Percentiles rank a stretch among this genome's conserved stretches.
These are phyloP conservation scores for Meloe dianella DNA, from an alignment of 2,888 invertebrate genomes.

Conservation along the genomic window DNA sequence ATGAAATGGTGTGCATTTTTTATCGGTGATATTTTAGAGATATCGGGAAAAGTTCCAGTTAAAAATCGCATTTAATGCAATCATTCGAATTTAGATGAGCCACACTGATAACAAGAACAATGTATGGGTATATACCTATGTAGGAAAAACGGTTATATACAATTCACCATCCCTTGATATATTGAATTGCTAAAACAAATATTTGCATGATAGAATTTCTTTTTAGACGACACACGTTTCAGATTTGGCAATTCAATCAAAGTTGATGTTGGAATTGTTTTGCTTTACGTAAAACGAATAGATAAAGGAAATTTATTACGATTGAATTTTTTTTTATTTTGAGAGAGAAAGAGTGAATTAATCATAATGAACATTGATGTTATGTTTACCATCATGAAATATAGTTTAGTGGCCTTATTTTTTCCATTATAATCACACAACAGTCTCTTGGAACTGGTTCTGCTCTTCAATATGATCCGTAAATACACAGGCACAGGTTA, in stretches of 20 bases:
- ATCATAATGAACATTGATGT: neutral
- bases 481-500: neutral
- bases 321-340: neutral
- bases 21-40: neutral
- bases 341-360: too few relatives aligned
- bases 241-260: conserved; percentile 6
- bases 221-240: neutral
- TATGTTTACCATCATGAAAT: neutral
- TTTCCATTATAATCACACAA: neutral
- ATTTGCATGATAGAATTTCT: conserved; percentile 15
- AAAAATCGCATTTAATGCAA: conserved; percentile 26
- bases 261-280: neutral
- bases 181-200: conserved; percentile 17
- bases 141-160: neutral
- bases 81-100: conserved; percentile 19
- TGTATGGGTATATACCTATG: neutral
- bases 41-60: neutral
- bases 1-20: neutral
- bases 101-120: conserved; percentile 9
- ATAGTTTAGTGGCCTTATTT: conserved; percentile 3
- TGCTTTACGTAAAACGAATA: neutral
- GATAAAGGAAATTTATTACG: neutral
- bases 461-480: conserved; percentile 6
- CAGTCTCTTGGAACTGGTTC: neutral
- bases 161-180: neutral